Evolutionary conservation across 1,140 invertebrate species (phyloP).

Genomic region (Portunus trituberculatus): DNA sequence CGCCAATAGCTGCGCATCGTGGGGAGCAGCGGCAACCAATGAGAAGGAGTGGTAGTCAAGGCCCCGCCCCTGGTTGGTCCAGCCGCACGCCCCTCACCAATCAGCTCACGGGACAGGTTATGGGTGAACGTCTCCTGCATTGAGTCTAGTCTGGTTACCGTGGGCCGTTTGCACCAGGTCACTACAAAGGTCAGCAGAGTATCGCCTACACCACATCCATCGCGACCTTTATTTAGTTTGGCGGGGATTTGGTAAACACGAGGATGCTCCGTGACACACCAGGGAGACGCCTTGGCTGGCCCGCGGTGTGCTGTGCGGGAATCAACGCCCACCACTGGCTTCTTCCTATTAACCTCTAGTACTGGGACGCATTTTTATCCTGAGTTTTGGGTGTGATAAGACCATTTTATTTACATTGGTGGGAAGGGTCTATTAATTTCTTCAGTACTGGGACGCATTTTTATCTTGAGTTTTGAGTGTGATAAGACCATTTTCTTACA

Average conservation of each 20-base stretch:
- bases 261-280: background rate
- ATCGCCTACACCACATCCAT: background rate
- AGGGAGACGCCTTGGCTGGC: too few species aligned
- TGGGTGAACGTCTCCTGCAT: slow-evolving; percentile 32
- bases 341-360: too few species aligned
- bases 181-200: background rate
- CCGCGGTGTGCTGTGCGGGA: too few species aligned
- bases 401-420: too few species aligned
- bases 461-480: too few species aligned
- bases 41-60: too few species aligned
- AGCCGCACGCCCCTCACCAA: background rate
- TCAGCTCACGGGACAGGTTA: background rate
- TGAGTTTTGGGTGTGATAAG: too few species aligned
- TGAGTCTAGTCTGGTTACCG: background rate
- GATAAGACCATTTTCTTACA: too few species aligned
- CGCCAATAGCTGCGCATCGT: background rate
- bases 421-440: too few species aligned
- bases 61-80: slow-evolving; percentile 18
- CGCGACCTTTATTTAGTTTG: slow-evolving; percentile 9
- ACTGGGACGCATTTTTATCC: too few species aligned
- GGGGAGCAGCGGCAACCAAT: background rate
- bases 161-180: background rate
- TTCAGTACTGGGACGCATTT: too few species aligned
- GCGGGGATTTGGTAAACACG: background rate
- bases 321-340: too few species aligned